A percentile compares a stretch with the other conserved stretches of the same genome.
phyloP scores from a whole-genome alignment of 2,888 invertebrate genomes.

The Balanococcus diminutus region DNA sequence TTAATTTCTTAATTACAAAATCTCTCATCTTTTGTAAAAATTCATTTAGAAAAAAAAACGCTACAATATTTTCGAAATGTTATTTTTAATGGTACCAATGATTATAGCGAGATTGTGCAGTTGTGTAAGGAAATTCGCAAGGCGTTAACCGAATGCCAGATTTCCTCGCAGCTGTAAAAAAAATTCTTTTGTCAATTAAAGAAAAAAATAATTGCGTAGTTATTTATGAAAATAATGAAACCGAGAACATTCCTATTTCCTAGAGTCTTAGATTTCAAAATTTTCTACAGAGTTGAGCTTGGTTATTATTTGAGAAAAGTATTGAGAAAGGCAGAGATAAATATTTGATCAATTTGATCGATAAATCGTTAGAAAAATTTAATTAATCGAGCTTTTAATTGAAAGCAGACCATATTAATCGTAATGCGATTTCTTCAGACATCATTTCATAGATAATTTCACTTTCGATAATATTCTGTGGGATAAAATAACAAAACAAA shows the following conservation, averaged over 20 bases:
- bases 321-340: too few relatives aligned
- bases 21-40: slow-evolving; percentile 13
- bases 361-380: neutral
- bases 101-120: neutral
- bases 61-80: slow-evolving; percentile 1
- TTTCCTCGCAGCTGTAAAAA: neutral
- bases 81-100: slow-evolving; percentile 23
- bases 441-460: neutral
- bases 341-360: neutral
- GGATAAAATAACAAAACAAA: neutral
- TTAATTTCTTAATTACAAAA: slow-evolving; percentile 51
- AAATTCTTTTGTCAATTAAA: neutral
- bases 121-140: neutral
- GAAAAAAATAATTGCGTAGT: neutral
- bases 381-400: neutral
- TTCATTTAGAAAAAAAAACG: neutral
- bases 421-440: neutral
- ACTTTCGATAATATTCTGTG: neutral
- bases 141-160: neutral
- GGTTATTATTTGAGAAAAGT: too few relatives aligned
- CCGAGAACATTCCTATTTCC: neutral
- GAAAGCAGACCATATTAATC: neutral
- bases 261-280: neutral
- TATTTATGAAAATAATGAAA: neutral
- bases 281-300: neutral